phyloP scores from a whole-genome alignment of 2,888 invertebrate species.

The Eucera pruinosa region DNA sequence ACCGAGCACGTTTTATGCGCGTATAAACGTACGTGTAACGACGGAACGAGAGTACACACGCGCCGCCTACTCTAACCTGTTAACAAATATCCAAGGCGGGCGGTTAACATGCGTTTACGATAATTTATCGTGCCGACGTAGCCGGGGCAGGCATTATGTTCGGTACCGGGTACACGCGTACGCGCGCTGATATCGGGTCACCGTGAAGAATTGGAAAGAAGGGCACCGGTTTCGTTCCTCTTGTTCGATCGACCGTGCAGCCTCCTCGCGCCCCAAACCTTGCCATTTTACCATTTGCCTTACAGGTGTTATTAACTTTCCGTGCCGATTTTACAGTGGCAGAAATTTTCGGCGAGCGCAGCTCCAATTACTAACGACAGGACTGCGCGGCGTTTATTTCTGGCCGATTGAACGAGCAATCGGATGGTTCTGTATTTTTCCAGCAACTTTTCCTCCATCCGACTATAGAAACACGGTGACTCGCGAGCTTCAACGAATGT shows the following conservation, averaged over 20 bases:
- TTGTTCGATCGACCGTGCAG: not conserved
- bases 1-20: slow-evolving; percentile 58
- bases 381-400: too few species aligned
- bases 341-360: too few species aligned
- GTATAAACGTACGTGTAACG: slow-evolving; percentile 64
- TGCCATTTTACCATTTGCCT: not conserved
- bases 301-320: not conserved
- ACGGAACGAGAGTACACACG: slow-evolving; percentile 55
- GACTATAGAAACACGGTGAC: too few species aligned
- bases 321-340: too few species aligned
- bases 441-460: too few species aligned
- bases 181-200: slow-evolving; percentile 58
- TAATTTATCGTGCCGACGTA: slow-evolving; percentile 78
- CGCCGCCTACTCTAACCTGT: slow-evolving; percentile 79
- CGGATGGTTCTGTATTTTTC: too few species aligned
- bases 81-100: slow-evolving; percentile 80
- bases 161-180: slow-evolving; percentile 58
- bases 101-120: slow-evolving; percentile 79
- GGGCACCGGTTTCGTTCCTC: slow-evolving; percentile 19
- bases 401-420: too few species aligned
- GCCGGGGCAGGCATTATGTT: slow-evolving; percentile 53
- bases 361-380: too few species aligned
- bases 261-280: not conserved
- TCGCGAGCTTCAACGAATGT: too few species aligned
- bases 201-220: slow-evolving; percentile 49